Conservation (phyloP, 2,888 invertebrate species). For the Gryllus longicercus region DNA sequence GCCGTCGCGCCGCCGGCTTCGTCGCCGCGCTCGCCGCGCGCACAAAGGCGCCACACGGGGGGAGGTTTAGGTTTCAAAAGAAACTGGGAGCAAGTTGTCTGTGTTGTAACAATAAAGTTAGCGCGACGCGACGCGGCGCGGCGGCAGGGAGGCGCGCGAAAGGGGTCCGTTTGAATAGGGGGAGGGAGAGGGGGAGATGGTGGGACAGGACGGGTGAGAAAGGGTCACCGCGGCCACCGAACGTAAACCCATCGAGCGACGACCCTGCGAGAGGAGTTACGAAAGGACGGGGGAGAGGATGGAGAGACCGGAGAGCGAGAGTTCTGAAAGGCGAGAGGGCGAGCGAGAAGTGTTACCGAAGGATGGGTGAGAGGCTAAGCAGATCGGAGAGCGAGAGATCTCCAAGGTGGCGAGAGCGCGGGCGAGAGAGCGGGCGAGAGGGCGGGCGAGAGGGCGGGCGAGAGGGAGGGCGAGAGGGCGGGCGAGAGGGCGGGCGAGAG, state of each 20-base stretch:
- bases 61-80: neutral
- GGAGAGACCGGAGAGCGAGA: no score
- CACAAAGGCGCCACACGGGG: neutral
- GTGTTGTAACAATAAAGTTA: constrained; percentile 17
- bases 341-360: no score
- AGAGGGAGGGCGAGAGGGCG: no score
- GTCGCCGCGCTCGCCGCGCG: neutral
- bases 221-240: no score
- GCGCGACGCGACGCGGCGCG: neutral
- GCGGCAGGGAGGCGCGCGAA: neutral
- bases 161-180: neutral
- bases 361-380: no score
- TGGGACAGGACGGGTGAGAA: neutral
- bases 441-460: no score
- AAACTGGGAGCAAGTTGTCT: neutral
- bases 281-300: no score
- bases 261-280: no score
- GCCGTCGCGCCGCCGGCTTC: neutral
- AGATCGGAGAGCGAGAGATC: neutral
- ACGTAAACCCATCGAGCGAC: no score
- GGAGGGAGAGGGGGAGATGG: neutral
- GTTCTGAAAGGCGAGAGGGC: no score
- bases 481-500: neutral
- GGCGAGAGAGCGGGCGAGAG: no score
- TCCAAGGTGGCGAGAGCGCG: no score